A percentile compares a stretch with the other conserved stretches of the same genome.
phyloP scores from a whole-genome alignment of 2,797 vertebrate genomes.

The Hypotaenidia okinawae region DNA sequence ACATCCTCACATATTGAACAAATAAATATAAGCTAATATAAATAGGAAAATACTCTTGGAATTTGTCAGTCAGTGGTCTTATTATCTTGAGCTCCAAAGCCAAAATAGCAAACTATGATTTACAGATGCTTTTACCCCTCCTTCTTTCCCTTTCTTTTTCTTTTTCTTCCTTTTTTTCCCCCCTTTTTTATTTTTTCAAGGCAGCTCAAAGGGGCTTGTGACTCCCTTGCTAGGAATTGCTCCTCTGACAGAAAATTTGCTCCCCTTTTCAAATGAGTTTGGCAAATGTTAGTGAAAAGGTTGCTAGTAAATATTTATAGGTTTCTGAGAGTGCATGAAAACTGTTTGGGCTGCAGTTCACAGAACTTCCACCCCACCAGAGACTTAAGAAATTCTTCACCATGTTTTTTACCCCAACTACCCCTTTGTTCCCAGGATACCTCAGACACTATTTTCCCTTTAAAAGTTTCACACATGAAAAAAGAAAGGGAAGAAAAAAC shows the following conservation, averaged over 20 bases:
- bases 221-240: slow-evolving; percentile 9
- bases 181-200: neutral
- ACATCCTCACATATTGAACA: slow-evolving; percentile 70
- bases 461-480: neutral
- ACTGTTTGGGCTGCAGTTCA: slow-evolving; percentile 26
- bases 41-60: slow-evolving; percentile 68
- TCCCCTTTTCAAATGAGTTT: slow-evolving; percentile 40
- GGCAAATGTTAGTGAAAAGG: slow-evolving; percentile 38
- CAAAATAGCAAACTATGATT: slow-evolving; percentile 60
- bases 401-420: neutral
- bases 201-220: neutral
- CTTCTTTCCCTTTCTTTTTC: neutral
- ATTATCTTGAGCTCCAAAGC: slow-evolving; percentile 60
- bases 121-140: slow-evolving; percentile 52
- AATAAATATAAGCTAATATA: slow-evolving; percentile 70
- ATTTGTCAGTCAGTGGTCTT: slow-evolving; percentile 59
- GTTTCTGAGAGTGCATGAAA: slow-evolving; percentile 46
- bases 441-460: neutral
- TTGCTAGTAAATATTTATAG: slow-evolving; percentile 54
- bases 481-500: neutral
- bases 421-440: neutral
- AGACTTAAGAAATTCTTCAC: neutral
- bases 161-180: neutral
- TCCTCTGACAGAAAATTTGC: slow-evolving; percentile 27
- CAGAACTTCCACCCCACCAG: neutral